Evolutionary conservation across 2,888 invertebrate species (phyloP), one percentile per base, ranked within the genome.

Genomic region (Pristionchus exspectatus): DNA sequence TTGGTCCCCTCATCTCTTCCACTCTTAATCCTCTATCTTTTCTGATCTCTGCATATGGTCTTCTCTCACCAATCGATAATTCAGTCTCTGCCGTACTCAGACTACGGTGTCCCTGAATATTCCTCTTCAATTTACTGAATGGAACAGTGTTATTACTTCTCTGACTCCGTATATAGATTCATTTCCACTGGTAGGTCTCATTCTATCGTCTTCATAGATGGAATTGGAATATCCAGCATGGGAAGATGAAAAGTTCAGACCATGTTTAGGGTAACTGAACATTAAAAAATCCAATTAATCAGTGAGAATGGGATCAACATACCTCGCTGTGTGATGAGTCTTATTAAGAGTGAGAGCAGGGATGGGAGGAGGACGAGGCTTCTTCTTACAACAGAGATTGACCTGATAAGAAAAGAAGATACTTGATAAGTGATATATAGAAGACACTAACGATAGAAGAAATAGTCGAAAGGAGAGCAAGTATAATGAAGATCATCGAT

Each of bases 281-380:
- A 87, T 38, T 14, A n/a, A 54, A 27, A 56, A 54, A 56, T 12
- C 38, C 38, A 50, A 50, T 50, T 50, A 50, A 69, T 30, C 14
- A 38, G 24, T 24, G 30, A 83, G 4, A 50, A 30, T 18, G 27
- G 30, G 33, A 72, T 72, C 18, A 21, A 3, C 33, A 72, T 14
- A 72, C 89, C 63, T 89, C 12, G 83, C 14, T 2, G 89, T 54
- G 30, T 81, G 81, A n/a, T 54, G 54, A 14, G 83, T 66, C 27
- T 83, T 89, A 33, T 59, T 72, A 18, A 56, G 74, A 33, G 33
- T 24, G 38, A 89, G 59, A 83, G 81, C 81, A 14, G 89, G 89
- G 7, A 89, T 89, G 9, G 89, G 89, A 81, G 83, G 89, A 44
- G 89, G 89, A 63, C 44, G 89, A 89, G 63, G 59, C 66, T 89